Base-by-base conservation (phyloP, 1,140 invertebrate species). In the Odontomachus brunneus region DNA sequence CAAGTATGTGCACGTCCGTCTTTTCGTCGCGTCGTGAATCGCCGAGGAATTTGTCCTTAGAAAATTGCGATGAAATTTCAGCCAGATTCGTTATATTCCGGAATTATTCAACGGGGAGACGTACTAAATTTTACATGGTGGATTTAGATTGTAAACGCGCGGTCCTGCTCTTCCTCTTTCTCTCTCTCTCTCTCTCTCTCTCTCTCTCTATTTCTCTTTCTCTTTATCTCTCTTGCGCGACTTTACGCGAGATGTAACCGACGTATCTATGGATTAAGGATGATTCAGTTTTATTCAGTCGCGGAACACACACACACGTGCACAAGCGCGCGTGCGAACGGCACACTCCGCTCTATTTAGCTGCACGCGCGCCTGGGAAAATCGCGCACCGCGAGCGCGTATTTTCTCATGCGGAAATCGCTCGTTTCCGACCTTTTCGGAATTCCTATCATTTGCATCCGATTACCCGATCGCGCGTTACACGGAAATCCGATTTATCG, bases 371-470 rank as follows among this genome's bases (percentile, higher is more conserved):
- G 17, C 49, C 49, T 15, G 14, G 19, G 55, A 57, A 80, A 69
- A 80, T 80, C 51, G 33, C 65, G 12, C 75, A 53, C 63, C 22
- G 63, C 63, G 75, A 26, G n/a, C 53, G 22, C 51, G 75, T 80
- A 80, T 80, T 80, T 71, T 69, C 65, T 80, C 75, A 80, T 80
- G 75, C 75, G 75, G 75, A 80, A 80, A 80, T 80, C 75, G 66
- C 75, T 80, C 75, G 75, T 80, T 80, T 80, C 75, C 75, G 75
- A 69, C 65, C 75, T 80, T 80, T 80, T 80, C 65, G 65, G 65
- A 71, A 80, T 80, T 80, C 22, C 65, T 80, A 80, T 80, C 75
- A 80, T 80, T 80, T 80, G 75, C 75, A 80, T 80, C 65, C 75
- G 75, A 80, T 80, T 80, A 80, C 51, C 65, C 65, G 75, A 80